Conservation (phyloP, 2,797 vertebrate species). For the Chelonia mydas region DNA sequence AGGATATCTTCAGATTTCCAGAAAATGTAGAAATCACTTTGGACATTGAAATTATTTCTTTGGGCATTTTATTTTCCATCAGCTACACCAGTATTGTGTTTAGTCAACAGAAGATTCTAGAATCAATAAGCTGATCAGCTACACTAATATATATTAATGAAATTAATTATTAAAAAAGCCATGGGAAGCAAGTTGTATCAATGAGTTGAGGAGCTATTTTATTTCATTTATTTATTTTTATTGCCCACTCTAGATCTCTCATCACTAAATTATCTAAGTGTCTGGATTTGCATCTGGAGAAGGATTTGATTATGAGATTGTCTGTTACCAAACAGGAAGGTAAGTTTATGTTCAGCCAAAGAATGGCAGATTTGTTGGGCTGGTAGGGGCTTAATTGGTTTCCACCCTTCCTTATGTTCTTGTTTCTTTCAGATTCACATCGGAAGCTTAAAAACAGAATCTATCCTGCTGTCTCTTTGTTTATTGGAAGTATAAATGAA, state of each 20-base stretch:
- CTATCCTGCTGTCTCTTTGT: neutral
- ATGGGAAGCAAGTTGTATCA: neutral
- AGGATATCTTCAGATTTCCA: neutral
- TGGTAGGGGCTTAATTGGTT: neutral
- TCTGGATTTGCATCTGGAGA: neutral
- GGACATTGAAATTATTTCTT: neutral
- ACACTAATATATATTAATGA: neutral
- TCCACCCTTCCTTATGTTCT: accelerated
- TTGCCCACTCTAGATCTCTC: neutral
- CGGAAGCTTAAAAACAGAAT: neutral
- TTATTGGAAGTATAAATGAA: neutral
- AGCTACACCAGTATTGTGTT: neutral
- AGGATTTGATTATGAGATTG: neutral
- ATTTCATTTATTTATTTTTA: neutral
- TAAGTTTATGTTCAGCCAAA: neutral
- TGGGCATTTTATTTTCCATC: neutral
- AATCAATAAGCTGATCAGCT: neutral
- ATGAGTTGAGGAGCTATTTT: neutral
- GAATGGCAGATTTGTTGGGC: neutral
- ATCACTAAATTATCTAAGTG: neutral
- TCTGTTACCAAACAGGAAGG: neutral
- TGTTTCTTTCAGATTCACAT: neutral
- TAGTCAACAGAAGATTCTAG: neutral
- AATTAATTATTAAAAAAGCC: neutral
- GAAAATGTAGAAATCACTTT: neutral